These are phyloP conservation scores for Otolemur crassicaudatus DNA, from an alignment of 2,797 vertebrate species.

Conservation along the genomic window DNA sequence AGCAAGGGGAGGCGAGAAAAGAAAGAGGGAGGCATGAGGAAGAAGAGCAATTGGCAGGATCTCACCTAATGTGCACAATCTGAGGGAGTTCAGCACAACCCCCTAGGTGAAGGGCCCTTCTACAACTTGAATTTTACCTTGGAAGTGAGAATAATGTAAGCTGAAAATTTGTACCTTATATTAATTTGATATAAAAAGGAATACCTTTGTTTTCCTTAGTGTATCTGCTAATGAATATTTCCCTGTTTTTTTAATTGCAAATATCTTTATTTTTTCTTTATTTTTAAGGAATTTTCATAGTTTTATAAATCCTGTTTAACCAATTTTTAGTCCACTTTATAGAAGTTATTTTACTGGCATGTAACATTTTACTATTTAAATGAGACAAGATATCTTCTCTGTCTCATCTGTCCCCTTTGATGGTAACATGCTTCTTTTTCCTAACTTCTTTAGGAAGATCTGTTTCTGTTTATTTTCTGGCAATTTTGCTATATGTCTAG, in stretches of 20 bases:
- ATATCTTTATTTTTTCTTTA: not conserved
- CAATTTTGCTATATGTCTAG: not conserved
- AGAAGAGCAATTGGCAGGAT: too few relatives aligned
- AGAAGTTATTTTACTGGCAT: not conserved
- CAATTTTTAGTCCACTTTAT: not conserved
- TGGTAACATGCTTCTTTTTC: not conserved
- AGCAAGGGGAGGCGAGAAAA: too few relatives aligned
- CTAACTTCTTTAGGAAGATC: not conserved
- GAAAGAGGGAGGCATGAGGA: too few relatives aligned
- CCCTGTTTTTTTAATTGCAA: not conserved
- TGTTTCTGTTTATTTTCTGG: not conserved
- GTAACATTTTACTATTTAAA: not conserved
- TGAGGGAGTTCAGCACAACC: too few relatives aligned
- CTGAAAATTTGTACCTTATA: too few relatives aligned
- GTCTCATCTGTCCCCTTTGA: not conserved
- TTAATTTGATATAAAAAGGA: too few relatives aligned
- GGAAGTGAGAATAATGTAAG: too few relatives aligned
- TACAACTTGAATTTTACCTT: too few relatives aligned
- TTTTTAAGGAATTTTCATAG: not conserved
- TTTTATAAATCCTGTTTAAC: not conserved
- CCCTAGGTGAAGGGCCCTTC: too few relatives aligned
- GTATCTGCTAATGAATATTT: not conserved
- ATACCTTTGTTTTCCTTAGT: not conserved
- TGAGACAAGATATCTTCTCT: not conserved
- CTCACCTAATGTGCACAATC: too few relatives aligned